Evolutionary conservation across 2,888 invertebrate species (phyloP), one percentile per base, ranked within the genome.

Genomic region (Rotaria macrura): DNA sequence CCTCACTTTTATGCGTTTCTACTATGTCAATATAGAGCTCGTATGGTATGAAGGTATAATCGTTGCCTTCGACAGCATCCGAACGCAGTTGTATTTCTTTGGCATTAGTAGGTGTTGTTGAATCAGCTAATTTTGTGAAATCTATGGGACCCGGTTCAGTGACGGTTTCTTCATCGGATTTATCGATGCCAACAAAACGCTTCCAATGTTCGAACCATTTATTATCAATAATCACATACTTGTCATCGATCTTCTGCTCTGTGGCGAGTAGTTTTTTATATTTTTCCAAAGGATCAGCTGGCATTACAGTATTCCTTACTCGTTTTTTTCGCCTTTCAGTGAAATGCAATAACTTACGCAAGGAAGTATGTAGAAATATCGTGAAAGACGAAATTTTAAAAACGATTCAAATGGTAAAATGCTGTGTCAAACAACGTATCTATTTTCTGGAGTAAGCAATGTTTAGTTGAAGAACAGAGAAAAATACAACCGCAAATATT

Each of bases 201-300:
- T 91, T 91, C 91, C 91, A 92, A 87, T 91, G 91, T 87, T 91
- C 91, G 87, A 90, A 91, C 92, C 92, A 92, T 87, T 90, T 90
- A 17, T 89, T 88, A 87, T 92, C 91, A 47, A 92, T 85, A 57
- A 92, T 43, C 29, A 79, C 84, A 74, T 74, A 86, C 29, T 84
- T 84, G 7, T 86, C 86, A 9, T 79, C 86, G 20, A 57, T 9
- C 55, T 55, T 38, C 20, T 65, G 29, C 34, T 34, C 43, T 38
- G 84, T 84, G 1, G 23, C 7, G 43, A 79, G 40, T 20, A 25
- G n/a, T 43, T 79, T 40, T 25, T 79, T 79, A 79, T 79, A 79
- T 12, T 79, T 25, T 79, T 79, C 79, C 23, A 43, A 10, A 14
- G 25, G 43, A 10, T 79, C 43, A 12, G 25, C 25, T 10, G 12